phyloP scores from a whole-genome alignment of 64 coral and sea anemone species.

The Dendrophyllia cribrosa region DNA sequence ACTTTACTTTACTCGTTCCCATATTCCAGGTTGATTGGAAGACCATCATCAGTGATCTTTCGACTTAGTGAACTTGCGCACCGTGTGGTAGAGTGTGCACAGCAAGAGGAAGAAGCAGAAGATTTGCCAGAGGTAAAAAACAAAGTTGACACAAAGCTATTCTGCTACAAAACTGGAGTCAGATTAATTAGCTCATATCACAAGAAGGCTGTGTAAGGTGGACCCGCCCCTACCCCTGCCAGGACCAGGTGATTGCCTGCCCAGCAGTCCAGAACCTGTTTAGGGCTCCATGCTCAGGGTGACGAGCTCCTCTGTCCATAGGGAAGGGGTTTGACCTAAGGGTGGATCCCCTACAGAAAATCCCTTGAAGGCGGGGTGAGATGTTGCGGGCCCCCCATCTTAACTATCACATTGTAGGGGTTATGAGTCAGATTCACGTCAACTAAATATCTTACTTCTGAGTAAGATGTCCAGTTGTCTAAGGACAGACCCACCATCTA shows the following conservation, averaged over 20 bases:
- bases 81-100: slow-evolving; percentile 56
- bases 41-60: slow-evolving; percentile 79
- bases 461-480: too few species aligned
- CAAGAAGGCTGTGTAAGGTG: too few species aligned
- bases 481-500: too few species aligned
- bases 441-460: too few species aligned
- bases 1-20: not conserved
- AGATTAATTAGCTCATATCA: too few species aligned
- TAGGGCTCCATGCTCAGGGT: not conserved
- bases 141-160: not conserved
- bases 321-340: not conserved
- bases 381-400: not conserved
- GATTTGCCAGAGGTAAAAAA: slow-evolving; percentile 74
- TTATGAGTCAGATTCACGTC: too few species aligned
- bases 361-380: not conserved
- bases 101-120: slow-evolving; percentile 62
- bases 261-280: not conserved
- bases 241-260: not conserved
- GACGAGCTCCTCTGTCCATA: too few species aligned
- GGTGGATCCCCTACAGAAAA: not conserved
- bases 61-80: slow-evolving; percentile 73
- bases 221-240: not conserved
- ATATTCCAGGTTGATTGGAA: slow-evolving; percentile 79
- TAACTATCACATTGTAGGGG: too few species aligned
- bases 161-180: too few species aligned